Conservation (phyloP, 2,797 vertebrate species). For the Micromesistius poutassou region DNA sequence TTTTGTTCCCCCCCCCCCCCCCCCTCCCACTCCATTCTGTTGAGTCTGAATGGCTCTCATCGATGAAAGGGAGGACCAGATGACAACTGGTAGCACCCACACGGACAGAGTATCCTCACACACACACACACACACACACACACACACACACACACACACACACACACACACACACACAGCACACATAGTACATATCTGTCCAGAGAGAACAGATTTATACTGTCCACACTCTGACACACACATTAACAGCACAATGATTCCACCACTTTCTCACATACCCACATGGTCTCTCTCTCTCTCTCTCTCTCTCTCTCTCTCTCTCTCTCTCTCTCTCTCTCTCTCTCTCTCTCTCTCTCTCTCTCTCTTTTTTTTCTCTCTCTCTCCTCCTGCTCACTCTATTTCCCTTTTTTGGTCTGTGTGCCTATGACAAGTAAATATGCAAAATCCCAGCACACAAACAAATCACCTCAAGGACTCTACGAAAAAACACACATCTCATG, state of each 20-base stretch:
- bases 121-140: slow-evolving; percentile 33
- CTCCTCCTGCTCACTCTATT: neutral
- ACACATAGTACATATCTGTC: slow-evolving; percentile 23
- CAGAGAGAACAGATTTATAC: slow-evolving; percentile 56
- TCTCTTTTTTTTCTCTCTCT: neutral
- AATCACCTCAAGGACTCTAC: neutral
- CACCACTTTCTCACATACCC: neutral
- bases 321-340: neutral
- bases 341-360: slow-evolving; percentile 13
- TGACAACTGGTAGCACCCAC: slow-evolving; percentile 48
- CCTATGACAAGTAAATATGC: neutral
- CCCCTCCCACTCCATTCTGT: neutral
- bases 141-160: slow-evolving; percentile 39
- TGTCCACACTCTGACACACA: slow-evolving; percentile 28
- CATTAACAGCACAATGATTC: neutral
- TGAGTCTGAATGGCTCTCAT: slow-evolving; percentile 23
- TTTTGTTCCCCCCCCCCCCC: too few species aligned
- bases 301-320: neutral
- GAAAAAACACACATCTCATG: neutral
- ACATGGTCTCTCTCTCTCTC: slow-evolving; percentile 1
- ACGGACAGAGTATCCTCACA: slow-evolving; percentile 50
- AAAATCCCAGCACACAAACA: neutral
- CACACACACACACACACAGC: slow-evolving; percentile 16
- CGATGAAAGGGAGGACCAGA: slow-evolving; percentile 15
- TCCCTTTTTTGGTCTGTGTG: neutral